Conservation (phyloP, 2,113 vertebrate genomes). For the Gymnarchus niloticus region DNA sequence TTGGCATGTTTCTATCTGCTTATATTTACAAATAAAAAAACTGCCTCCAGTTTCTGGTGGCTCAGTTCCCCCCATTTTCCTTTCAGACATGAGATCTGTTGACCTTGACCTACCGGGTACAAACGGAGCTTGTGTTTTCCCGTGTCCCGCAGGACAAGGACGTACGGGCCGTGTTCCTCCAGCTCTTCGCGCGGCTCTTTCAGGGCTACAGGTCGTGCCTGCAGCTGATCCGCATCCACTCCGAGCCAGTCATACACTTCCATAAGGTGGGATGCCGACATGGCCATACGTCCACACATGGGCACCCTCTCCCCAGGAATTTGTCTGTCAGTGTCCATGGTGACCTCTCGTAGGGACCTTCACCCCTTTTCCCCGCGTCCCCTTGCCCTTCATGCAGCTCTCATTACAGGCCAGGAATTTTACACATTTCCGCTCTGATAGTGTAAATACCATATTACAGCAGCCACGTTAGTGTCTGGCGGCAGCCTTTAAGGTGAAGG, state of each 20-base stretch:
- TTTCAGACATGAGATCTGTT: not conserved
- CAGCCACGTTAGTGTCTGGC: not conserved
- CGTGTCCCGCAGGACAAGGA: slow-evolving; percentile 84
- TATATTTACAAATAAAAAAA: too few relatives aligned
- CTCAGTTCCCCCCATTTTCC: not conserved
- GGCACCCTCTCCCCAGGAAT: not conserved
- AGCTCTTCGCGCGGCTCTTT: slow-evolving; percentile 95
- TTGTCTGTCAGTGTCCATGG: slow-evolving; percentile 37
- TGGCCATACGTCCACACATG: not conserved
- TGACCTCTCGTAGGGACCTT: slow-evolving; percentile 43
- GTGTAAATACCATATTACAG: not conserved
- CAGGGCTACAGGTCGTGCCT: slow-evolving; percentile 96
- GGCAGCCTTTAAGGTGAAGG: not conserved
- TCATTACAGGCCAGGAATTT: slow-evolving; percentile 52
- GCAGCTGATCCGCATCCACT: slow-evolving; percentile 95
- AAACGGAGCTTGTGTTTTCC: not conserved
- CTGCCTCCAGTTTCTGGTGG: not conserved
- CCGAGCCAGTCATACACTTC: slow-evolving; percentile 95
- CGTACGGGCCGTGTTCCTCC: slow-evolving; percentile 89
- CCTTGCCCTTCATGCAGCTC: slow-evolving; percentile 54
- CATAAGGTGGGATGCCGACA: slow-evolving; percentile 78
- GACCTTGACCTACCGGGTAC: not conserved
- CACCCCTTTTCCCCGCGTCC: slow-evolving; percentile 1
- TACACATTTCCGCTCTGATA: slow-evolving; percentile 32
- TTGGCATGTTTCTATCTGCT: not conserved